Evolutionary conservation across 2,888 invertebrate species (phyloP).

Genomic region (Phortica okadai): DNA sequence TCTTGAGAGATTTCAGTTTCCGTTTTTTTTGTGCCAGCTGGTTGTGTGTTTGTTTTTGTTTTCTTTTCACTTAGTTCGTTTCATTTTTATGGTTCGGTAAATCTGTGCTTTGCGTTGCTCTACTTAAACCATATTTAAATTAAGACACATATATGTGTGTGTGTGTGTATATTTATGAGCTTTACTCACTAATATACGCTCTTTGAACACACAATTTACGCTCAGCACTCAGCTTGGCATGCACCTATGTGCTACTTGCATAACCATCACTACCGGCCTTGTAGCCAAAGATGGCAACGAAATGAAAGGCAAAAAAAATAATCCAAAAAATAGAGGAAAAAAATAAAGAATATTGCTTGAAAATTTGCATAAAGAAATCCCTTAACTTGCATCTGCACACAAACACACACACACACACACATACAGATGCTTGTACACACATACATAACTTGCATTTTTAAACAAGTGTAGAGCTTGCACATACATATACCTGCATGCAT

Average conservation of each 20-base stretch:
- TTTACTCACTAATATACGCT: constrained; percentile 58
- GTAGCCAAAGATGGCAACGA: background rate
- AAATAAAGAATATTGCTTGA: constrained; percentile 55
- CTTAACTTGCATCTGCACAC: constrained; percentile 50
- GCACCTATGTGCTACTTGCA: background rate
- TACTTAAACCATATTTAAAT: constrained; percentile 59
- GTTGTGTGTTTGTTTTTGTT: constrained; percentile 1
- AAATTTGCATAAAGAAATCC: constrained; percentile 67
- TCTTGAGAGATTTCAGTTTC: constrained; percentile 38
- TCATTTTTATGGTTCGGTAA: constrained; percentile 55
- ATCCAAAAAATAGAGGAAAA: background rate
- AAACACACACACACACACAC: constrained; percentile 19
- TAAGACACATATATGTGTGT: constrained; percentile 33
- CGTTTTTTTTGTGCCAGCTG: constrained; percentile 24
- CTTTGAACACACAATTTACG: constrained; percentile 58
- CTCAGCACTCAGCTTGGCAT: constrained; percentile 3
- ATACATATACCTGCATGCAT: constrained; percentile 48
- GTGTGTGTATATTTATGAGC: constrained; percentile 58
- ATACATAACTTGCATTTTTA: constrained; percentile 49
- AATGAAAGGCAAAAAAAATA: constrained; percentile 3
- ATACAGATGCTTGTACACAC: constrained; percentile 10
- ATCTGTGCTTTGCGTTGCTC: constrained; percentile 49
- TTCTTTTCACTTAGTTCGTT: constrained; percentile 14
- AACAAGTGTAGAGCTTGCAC: constrained; percentile 60
- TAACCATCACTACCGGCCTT: background rate